These are phyloP conservation scores for Stylophora pistillata DNA, from an alignment of 64 coral and sea anemone genomes.

Conservation along the genomic window DNA sequence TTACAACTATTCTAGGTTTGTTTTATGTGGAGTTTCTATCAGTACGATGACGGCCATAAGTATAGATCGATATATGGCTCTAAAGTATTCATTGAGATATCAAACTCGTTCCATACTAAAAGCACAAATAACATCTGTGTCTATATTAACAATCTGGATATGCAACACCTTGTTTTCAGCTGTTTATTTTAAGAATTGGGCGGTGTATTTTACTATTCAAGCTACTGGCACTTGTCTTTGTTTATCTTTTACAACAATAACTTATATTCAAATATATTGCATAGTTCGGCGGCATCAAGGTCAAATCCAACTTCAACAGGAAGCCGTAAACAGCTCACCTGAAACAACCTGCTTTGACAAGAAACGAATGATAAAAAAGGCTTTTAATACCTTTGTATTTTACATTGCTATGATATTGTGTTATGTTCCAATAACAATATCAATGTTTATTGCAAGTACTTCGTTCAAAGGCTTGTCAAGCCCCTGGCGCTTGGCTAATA, in stretches of 20 bases:
- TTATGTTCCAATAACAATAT: slow-evolving; percentile 20
- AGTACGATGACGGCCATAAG: slow-evolving; percentile 29
- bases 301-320: slow-evolving; percentile 17
- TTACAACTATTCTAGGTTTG: not conserved
- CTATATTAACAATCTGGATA: not conserved
- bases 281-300: slow-evolving; percentile 3
- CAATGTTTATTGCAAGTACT: not conserved
- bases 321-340: not conserved
- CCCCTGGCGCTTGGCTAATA: slow-evolving; percentile 10
- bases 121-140: not conserved
- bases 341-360: not conserved
- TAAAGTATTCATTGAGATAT: slow-evolving; percentile 22
- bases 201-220: not conserved
- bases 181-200: slow-evolving; percentile 20
- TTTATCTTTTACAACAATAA: not conserved
- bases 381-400: slow-evolving; percentile 14
- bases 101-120: not conserved
- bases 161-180: not conserved
- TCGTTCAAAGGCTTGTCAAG: not conserved
- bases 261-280: not conserved
- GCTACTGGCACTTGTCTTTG: not conserved
- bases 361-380: not conserved
- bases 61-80: slow-evolving; percentile 37
- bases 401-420: slow-evolving; percentile 26
- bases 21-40: slow-evolving; percentile 16